Percentiles rank a stretch among this genome's conserved stretches.
phyloP scores from a whole-genome alignment of 2,113 vertebrate species.

The Gadus macrocephalus region DNA sequence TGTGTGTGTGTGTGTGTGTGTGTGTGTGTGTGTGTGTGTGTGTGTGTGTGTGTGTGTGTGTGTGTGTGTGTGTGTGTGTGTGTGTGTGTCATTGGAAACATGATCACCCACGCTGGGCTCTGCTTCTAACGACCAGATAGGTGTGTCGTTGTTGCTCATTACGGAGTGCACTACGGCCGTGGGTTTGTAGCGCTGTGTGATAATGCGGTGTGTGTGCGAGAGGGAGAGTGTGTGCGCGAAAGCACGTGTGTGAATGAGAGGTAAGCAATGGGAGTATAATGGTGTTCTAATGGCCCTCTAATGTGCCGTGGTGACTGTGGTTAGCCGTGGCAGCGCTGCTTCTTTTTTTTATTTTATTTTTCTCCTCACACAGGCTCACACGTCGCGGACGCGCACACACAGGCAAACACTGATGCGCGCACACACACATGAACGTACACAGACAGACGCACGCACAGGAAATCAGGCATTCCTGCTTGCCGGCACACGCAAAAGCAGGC shows the following conservation, averaged over 20 bases:
- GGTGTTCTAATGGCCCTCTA: constrained; percentile 73
- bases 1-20: not conserved
- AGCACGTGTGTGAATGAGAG: constrained; percentile 59
- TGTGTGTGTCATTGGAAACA: not conserved
- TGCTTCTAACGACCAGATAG: constrained; percentile 49
- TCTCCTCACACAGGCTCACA: not conserved
- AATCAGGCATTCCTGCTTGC: not conserved
- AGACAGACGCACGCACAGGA: not conserved
- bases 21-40: constrained; percentile 2
- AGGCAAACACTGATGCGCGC: not conserved
- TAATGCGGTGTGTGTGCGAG: constrained; percentile 45
- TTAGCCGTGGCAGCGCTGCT: constrained; percentile 66
- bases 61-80: not conserved
- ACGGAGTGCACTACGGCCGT: too few species aligned
- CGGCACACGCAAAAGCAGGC: constrained; percentile 2
- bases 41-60: constrained; percentile 1
- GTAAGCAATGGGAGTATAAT: constrained; percentile 72
- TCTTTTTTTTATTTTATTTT: constrained; percentile 36
- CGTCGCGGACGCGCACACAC: not conserved
- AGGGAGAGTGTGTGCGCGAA: constrained; percentile 20
- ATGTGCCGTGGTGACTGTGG: constrained; percentile 71
- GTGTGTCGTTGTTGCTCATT: constrained; percentile 47
- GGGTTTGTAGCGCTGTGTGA: constrained; percentile 32
- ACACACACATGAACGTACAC: not conserved
- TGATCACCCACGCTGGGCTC: constrained; percentile 42